These are phyloP conservation scores for Euphonia xanthogaster DNA, from an alignment of 2,797 vertebrate species.

Conservation along the genomic window DNA sequence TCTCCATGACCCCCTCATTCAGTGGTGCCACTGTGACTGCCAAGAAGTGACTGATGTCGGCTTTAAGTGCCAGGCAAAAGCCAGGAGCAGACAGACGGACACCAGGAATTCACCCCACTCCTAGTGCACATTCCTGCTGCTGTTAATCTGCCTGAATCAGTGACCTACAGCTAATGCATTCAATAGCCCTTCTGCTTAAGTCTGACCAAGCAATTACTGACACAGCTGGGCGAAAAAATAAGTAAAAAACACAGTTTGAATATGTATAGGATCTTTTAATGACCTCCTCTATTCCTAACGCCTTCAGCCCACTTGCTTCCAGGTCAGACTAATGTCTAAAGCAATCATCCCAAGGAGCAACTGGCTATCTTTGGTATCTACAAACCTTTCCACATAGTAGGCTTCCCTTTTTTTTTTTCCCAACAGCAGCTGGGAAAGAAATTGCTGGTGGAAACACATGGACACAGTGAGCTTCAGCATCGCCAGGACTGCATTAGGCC, in stretches of 20 bases:
- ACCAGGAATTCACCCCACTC: background rate
- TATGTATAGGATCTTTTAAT: background rate
- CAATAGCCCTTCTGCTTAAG: background rate
- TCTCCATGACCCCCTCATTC: background rate
- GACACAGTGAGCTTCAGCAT: background rate
- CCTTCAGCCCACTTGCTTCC: background rate
- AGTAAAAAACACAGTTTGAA: background rate
- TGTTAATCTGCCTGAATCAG: background rate
- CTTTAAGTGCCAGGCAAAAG: background rate
- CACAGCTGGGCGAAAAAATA: background rate
- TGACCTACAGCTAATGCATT: background rate
- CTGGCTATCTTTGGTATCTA: conserved; percentile 9
- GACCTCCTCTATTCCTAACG: background rate
- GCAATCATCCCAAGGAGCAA: background rate
- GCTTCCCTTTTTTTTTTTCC: background rate
- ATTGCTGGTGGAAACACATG: conserved; percentile 41
- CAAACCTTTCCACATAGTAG: background rate
- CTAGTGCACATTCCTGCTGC: background rate
- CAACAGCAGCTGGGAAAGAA: conserved; percentile 43
- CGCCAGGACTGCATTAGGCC: conserved; percentile 8
- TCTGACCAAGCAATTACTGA: background rate
- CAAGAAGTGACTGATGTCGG: background rate
- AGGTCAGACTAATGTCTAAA: conserved; percentile 16
- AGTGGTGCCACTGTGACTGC: background rate
- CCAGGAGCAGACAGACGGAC: background rate